Conservation (phyloP, 2,113 vertebrate species). For the Reinhardtius hippoglossoides region DNA sequence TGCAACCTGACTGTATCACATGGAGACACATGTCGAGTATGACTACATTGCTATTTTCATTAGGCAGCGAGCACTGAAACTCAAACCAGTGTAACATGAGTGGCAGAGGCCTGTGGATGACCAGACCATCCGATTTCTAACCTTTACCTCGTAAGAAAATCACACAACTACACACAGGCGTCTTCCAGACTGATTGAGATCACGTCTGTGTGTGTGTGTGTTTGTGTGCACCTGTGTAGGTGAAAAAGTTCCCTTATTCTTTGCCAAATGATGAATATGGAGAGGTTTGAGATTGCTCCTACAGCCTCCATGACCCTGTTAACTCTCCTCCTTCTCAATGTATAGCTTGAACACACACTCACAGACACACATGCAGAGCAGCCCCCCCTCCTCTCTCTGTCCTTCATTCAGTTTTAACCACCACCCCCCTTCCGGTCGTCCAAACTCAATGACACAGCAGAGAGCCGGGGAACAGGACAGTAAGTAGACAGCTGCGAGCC, state of each 20-base stretch:
- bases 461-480: constrained; percentile 69
- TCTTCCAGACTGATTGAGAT: too few relatives aligned
- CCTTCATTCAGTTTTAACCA: constrained; percentile 69
- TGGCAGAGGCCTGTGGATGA: constrained; percentile 55
- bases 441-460: constrained; percentile 81
- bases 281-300: constrained; percentile 35
- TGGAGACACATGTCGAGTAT: constrained; percentile 25
- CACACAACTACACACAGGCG: constrained; percentile 4
- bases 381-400: constrained; percentile 50
- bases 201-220: too few relatives aligned
- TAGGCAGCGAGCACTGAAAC: constrained; percentile 61
- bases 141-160: constrained; percentile 54
- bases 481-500: constrained; percentile 76
- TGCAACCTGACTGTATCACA: constrained; percentile 2
- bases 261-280: constrained; percentile 33
- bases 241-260: background rate
- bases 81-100: constrained; percentile 73
- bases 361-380: constrained; percentile 4
- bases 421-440: constrained; percentile 54
- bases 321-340: constrained; percentile 42
- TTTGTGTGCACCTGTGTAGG: too few relatives aligned
- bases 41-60: constrained; percentile 71
- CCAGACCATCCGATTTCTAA: constrained; percentile 55
- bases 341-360: constrained; percentile 20
- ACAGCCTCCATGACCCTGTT: constrained; percentile 33